A percentile compares a stretch with the other conserved stretches of the same genome.
Evolutionary conservation across 2,888 invertebrate genomes (phyloP).

Genomic region (Tachystola acroxantha): DNA sequence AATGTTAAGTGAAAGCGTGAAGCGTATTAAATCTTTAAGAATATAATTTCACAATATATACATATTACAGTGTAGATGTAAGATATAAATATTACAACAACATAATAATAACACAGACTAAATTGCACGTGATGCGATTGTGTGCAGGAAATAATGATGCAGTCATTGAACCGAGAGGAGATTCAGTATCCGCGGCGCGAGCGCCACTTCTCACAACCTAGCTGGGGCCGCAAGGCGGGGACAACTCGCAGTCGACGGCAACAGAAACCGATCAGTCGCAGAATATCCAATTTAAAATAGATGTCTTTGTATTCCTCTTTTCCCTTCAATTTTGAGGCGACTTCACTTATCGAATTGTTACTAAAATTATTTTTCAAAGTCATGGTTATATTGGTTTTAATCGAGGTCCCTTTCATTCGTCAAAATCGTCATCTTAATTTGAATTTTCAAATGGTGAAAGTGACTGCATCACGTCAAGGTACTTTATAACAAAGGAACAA

Average conservation of each 20-base stretch:
- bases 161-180: conserved; percentile 74
- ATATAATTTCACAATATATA: conserved; percentile 76
- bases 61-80: conserved; percentile 73
- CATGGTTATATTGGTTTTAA: too few species aligned
- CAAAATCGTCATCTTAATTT: too few species aligned
- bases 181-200: conserved; percentile 54
- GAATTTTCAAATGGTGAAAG: too few species aligned
- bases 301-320: too few species aligned
- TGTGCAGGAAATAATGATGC: conserved; percentile 71
- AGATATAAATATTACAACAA: conserved; percentile 77
- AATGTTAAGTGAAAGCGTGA: conserved; percentile 73
- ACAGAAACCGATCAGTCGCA: too few species aligned
- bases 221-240: conserved; percentile 15
- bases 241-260: not conserved
- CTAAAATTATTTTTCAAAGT: too few species aligned
- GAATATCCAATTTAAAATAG: too few species aligned
- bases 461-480: too few species aligned
- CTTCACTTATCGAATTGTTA: too few species aligned
- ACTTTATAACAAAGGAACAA: too few species aligned
- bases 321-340: too few species aligned
- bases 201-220: conserved; percentile 64
- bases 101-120: conserved; percentile 76
- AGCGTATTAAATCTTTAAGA: conserved; percentile 74
- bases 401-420: too few species aligned
- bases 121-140: conserved; percentile 75